Evolutionary conservation across 2,888 invertebrate species (phyloP).

Genomic region (Stegana nigrithorax): DNA sequence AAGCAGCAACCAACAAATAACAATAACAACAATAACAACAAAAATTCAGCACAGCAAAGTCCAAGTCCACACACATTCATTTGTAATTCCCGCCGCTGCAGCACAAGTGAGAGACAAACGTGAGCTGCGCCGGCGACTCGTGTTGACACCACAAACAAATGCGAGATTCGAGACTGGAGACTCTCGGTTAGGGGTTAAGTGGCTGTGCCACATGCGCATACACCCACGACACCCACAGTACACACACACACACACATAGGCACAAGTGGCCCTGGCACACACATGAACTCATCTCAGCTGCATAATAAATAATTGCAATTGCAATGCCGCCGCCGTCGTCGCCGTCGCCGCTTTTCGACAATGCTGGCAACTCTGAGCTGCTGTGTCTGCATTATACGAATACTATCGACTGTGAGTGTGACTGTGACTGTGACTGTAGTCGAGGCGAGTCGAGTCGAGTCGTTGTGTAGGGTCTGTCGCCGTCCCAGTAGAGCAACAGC

Average conservation of each 20-base stretch:
- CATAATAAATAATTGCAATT: conserved; percentile 59
- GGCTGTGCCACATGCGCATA: conserved; percentile 26
- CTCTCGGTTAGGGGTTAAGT: conserved; percentile 50
- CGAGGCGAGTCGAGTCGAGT: too few species aligned
- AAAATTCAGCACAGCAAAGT: conserved; percentile 12
- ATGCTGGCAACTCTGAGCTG: not conserved
- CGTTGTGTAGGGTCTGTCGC: too few species aligned
- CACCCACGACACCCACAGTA: conserved; percentile 24
- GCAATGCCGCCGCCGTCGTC: conserved; percentile 35
- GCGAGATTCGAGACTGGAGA: too few species aligned
- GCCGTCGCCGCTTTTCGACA: too few species aligned
- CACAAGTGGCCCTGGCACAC: not conserved
- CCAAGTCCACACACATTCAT: conserved; percentile 31
- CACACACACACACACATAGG: conserved; percentile 12
- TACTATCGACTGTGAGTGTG: not conserved
- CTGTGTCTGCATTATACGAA: not conserved
- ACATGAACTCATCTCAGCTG: conserved; percentile 20
- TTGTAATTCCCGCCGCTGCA: conserved; percentile 34
- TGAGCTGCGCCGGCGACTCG: conserved; percentile 27
- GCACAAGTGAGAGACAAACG: conserved; percentile 18
- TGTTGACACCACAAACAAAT: conserved; percentile 28
- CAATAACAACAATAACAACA: conserved; percentile 35
- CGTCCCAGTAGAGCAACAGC: too few species aligned
- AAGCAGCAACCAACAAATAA: conserved; percentile 19
- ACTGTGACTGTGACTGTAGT: not conserved